Percentiles rank a stretch among this genome's conserved stretches.
phyloP scores from a whole-genome alignment of 2,888 invertebrate species.

The Xylota segnis region DNA sequence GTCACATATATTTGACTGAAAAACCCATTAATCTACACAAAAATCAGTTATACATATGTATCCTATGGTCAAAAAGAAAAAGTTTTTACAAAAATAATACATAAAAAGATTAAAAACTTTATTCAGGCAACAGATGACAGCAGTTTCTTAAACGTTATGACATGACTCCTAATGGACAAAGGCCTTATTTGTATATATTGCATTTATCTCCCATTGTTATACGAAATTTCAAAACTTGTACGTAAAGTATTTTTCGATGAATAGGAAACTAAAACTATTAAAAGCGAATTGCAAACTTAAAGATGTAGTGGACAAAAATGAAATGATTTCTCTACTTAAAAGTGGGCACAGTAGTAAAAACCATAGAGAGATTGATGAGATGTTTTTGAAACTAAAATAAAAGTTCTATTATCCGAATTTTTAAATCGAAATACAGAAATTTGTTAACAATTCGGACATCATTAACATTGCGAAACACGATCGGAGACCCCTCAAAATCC shows the following conservation, averaged over 20 bases:
- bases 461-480: constrained; percentile 31
- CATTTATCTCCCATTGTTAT: constrained; percentile 30
- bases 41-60: constrained; percentile 4
- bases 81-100: constrained; percentile 14
- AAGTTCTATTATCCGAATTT: constrained; percentile 11
- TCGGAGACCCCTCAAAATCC: constrained; percentile 2
- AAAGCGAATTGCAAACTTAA: constrained; percentile 42
- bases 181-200: constrained; percentile 11
- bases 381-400: no score
- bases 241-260: constrained; percentile 44
- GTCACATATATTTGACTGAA: constrained; percentile 56
- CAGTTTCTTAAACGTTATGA: constrained; percentile 15
- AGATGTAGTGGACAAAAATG: constrained; percentile 47
- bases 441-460: constrained; percentile 27
- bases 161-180: background rate
- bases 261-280: constrained; percentile 18
- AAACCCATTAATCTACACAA: constrained; percentile 45
- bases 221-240: constrained; percentile 50
- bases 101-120: constrained; percentile 12
- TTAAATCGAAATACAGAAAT: constrained; percentile 27
- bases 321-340: constrained; percentile 67
- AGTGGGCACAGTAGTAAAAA: no score
- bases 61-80: constrained; percentile 26
- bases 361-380: no score
- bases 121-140: background rate